A percentile compares a stretch with the other conserved stretches of the same genome.
These are phyloP conservation scores for Drosophila kambysellisi DNA, from an alignment of 2,888 invertebrate species.

Conservation along the genomic window DNA sequence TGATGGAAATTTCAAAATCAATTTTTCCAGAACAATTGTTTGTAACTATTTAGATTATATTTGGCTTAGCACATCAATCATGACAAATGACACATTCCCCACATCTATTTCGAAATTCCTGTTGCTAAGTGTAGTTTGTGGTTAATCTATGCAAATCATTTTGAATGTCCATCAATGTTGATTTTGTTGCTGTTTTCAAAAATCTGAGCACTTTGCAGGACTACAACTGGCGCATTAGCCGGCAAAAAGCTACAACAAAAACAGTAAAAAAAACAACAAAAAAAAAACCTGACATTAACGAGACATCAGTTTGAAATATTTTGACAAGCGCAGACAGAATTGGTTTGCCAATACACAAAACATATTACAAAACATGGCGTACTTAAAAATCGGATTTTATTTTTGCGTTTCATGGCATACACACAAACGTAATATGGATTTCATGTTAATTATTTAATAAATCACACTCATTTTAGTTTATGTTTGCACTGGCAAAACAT, in stretches of 20 bases:
- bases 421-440: constrained; percentile 1
- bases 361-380: constrained; percentile 25
- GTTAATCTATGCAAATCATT: constrained; percentile 20
- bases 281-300: constrained; percentile 46
- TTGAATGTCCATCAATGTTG: constrained; percentile 48
- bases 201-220: constrained; percentile 39
- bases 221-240: constrained; percentile 10
- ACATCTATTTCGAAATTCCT: constrained; percentile 11
- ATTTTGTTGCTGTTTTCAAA: constrained; percentile 8
- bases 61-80: constrained; percentile 40
- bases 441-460: constrained; percentile 27
- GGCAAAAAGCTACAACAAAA: constrained; percentile 11
- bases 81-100: constrained; percentile 9
- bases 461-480: constrained; percentile 6
- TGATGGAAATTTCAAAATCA: neutral
- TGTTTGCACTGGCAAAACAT: neutral
- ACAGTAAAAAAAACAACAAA: neutral
- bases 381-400: constrained; percentile 27
- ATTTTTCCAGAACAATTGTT: too few relatives aligned
- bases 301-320: constrained; percentile 69
- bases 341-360: constrained; percentile 42
- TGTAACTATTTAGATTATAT: constrained; percentile 1
- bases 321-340: constrained; percentile 68
- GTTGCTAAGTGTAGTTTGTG: constrained; percentile 28
- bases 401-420: neutral